These are phyloP conservation scores for Gallinago paraguaiae DNA, from an alignment of 2,113 vertebrate species.

Conservation along the genomic window DNA sequence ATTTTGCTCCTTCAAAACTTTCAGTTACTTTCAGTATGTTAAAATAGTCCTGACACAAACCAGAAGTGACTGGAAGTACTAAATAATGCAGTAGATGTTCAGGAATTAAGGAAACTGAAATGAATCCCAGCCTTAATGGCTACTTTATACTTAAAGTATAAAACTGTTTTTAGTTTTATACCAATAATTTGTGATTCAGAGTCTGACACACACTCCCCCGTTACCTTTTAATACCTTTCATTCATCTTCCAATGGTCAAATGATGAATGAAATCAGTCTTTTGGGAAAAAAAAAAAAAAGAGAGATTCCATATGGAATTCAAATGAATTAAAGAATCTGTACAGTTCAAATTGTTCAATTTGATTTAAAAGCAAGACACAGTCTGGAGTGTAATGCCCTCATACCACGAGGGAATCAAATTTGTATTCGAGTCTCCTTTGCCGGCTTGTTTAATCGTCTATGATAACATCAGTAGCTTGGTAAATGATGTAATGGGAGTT, in stretches of 20 bases:
- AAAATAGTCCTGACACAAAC: constrained; percentile 18
- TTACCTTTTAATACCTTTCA: constrained; percentile 19
- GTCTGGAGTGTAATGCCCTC: constrained; percentile 21
- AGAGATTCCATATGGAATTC: background rate
- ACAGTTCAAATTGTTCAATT: background rate
- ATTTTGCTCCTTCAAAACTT: constrained; percentile 28
- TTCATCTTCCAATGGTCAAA: constrained; percentile 21
- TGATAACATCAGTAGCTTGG: constrained; percentile 54
- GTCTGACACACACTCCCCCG: background rate
- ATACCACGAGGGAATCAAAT: background rate
- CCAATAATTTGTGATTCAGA: background rate
- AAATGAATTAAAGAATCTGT: background rate
- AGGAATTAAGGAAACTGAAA: constrained; percentile 1
- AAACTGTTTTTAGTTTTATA: background rate
- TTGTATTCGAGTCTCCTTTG: constrained; percentile 23
- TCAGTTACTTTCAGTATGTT: constrained; percentile 10
- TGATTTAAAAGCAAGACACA: background rate
- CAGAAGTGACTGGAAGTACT: constrained; percentile 24
- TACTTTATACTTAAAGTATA: background rate
- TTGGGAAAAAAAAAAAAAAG: background rate
- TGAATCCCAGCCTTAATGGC: background rate
- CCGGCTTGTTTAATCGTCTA: constrained; percentile 30
- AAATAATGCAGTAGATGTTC: background rate
- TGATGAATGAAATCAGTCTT: constrained; percentile 32
- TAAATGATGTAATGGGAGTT: constrained; percentile 68